Percentiles rank a stretch among this genome's conserved stretches.
Evolutionary conservation across 2,888 invertebrate species (phyloP).

Genomic region (Hyppa rectilinea): DNA sequence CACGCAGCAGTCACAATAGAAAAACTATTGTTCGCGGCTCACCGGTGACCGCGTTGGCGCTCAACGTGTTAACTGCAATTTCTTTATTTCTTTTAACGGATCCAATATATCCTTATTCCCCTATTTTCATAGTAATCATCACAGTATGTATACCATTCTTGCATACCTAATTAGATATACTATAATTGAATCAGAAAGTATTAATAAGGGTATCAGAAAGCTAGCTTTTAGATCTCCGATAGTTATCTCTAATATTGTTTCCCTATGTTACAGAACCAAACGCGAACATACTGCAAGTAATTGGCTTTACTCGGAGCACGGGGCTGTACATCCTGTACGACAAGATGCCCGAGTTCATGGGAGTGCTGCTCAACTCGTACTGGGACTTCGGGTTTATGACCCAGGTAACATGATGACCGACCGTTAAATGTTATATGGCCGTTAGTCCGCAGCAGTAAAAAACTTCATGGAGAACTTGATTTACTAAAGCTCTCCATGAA

Average conservation of each 20-base stretch:
- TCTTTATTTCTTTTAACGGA: neutral
- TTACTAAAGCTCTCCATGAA: too few relatives aligned
- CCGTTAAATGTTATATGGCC: neutral
- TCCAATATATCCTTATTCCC: neutral
- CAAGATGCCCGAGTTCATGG: constrained; percentile 82
- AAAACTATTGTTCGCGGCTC: too few relatives aligned
- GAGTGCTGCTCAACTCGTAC: constrained; percentile 85
- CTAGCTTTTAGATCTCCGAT: neutral
- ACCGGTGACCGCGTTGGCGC: too few relatives aligned
- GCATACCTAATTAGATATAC: too few relatives aligned
- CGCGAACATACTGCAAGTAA: constrained; percentile 79
- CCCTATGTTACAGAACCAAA: constrained; percentile 76
- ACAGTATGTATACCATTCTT: neutral
- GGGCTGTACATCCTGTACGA: constrained; percentile 82
- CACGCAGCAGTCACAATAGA: too few relatives aligned
- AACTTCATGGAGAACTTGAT: too few relatives aligned
- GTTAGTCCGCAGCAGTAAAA: too few relatives aligned
- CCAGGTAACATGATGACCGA: constrained; percentile 74
- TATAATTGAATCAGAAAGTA: too few relatives aligned
- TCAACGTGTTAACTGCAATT: too few relatives aligned
- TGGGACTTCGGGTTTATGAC: constrained; percentile 87
- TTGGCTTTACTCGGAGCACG: constrained; percentile 85
- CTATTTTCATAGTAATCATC: neutral
- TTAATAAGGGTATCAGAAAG: neutral
- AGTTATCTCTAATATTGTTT: neutral